These are phyloP conservation scores for Dinomys branickii DNA, from an alignment of 2,113 vertebrate genomes.

Conservation along the genomic window DNA sequence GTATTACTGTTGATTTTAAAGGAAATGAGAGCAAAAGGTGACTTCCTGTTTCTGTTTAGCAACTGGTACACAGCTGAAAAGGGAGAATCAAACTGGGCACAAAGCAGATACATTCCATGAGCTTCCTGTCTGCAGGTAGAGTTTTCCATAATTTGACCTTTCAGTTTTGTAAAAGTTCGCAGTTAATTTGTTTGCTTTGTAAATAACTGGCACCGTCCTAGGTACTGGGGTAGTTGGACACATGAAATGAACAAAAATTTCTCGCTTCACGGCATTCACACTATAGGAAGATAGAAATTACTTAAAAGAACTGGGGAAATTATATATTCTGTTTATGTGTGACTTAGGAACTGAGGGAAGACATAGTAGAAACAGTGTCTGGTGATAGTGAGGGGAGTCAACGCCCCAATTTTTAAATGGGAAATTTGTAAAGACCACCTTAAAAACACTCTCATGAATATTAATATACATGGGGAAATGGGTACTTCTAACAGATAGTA, in stretches of 20 bases:
- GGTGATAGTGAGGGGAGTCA: neutral
- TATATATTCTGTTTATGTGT: neutral
- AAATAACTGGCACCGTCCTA: neutral
- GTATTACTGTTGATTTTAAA: conserved; percentile 65
- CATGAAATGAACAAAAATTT: neutral
- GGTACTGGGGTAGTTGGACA: neutral
- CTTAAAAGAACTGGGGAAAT: neutral
- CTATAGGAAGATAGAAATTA: neutral
- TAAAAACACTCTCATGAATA: neutral
- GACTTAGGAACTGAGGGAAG: conserved; percentile 5
- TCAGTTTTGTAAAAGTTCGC: neutral
- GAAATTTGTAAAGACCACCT: neutral
- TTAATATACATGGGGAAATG: neutral
- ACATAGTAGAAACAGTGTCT: neutral
- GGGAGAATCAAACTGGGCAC: neutral
- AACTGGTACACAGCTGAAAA: conserved; percentile 34
- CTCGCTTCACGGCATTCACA: neutral
- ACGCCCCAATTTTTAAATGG: neutral
- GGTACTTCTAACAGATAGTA: neutral
- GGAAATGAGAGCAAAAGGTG: conserved; percentile 43
- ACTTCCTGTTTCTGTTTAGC: conserved; percentile 55
- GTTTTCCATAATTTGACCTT: conserved; percentile 12
- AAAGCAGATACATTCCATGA: neutral
- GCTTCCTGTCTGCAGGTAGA: neutral
- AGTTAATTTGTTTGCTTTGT: neutral